phyloP scores from a whole-genome alignment of 2,888 invertebrate species.

The Caprella mutica region DNA sequence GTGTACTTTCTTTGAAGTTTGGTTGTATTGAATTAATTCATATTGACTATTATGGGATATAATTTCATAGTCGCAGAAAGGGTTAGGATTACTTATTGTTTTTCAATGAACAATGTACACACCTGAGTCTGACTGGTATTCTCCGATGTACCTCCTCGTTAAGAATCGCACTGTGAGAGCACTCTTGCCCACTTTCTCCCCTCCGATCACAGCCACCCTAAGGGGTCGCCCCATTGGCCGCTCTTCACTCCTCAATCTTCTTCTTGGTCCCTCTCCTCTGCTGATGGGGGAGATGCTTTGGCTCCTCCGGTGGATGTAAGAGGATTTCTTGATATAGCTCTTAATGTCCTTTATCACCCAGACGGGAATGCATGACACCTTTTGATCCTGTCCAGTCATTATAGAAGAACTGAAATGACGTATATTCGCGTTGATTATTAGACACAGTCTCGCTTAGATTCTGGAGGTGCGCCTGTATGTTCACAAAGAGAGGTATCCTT shows the following conservation, averaged over 20 bases:
- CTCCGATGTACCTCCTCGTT: conserved; percentile 85
- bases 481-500: neutral
- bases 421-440: neutral
- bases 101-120: too few relatives aligned
- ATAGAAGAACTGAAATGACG: neutral
- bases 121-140: conserved; percentile 49
- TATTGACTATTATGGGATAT: too few relatives aligned
- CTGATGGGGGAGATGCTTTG: conserved; percentile 9
- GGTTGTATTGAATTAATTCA: too few relatives aligned
- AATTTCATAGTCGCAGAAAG: too few relatives aligned
- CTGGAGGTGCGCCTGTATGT: neutral
- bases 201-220: conserved; percentile 70
- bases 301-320: neutral
- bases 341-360: conserved; percentile 30
- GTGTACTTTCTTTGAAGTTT: too few relatives aligned
- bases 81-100: too few relatives aligned
- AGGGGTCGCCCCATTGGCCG: conserved; percentile 27
- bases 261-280: conserved; percentile 6
- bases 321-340: conserved; percentile 18
- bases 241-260: conserved; percentile 10
- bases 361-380: conserved; percentile 26
- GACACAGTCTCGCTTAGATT: neutral
- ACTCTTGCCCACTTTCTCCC: conserved; percentile 72
- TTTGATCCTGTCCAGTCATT: conserved; percentile 24
- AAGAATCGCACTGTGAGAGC: conserved; percentile 71